Evolutionary conservation across 1,140 invertebrate species (phyloP), one percentile per base, ranked within the genome.

Genomic region (Mercenaria mercenaria): DNA sequence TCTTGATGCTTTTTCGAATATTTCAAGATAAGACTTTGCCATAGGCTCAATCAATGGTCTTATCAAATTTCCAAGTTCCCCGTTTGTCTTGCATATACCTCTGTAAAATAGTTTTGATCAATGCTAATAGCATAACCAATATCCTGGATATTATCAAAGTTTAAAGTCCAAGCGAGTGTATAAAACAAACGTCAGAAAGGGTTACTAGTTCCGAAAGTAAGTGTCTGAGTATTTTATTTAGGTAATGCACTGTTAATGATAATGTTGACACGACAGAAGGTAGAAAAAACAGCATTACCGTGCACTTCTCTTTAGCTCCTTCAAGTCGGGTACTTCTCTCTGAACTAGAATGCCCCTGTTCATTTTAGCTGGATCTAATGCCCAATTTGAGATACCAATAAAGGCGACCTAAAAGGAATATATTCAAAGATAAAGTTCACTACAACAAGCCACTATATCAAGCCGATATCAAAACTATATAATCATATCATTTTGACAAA

Each of bases 361-460:
- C 93, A 94, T 93, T 79, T 93, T 93, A 13, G 93, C 92, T 18
- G 92, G 87, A 89, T 94, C 93, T n/a, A 93, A 69, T 41, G 92
- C 92, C 93, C 93, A 94, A 59, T 94, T 94, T 18, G 92, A 93
- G 0, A 94, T 93, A 11, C 93, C 93, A 86, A 94, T 88, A 69
- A 94, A 89, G 41, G 93, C 92, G 32, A 93, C 91, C 82, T 92
- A 8, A 0, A 43, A 39, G 2, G 20, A 8, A 59, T 34, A 61
- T 37, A n/a, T n/a, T n/a, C n/a, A n/a, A 15, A 32, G 18, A 23
- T 41, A 76, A 34, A 39, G n/a, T n/a, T n/a, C n/a, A n/a, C n/a
- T n/a, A n/a, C n/a, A n/a, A 15, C 11, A 23, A 15, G 52, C 13
- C 13, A 15, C 52, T 13, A 13, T 56, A 15, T 13, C n/a, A 13